These are phyloP conservation scores for Sepiola atlantica DNA, from an alignment of 2,888 invertebrate species.

Conservation along the genomic window DNA sequence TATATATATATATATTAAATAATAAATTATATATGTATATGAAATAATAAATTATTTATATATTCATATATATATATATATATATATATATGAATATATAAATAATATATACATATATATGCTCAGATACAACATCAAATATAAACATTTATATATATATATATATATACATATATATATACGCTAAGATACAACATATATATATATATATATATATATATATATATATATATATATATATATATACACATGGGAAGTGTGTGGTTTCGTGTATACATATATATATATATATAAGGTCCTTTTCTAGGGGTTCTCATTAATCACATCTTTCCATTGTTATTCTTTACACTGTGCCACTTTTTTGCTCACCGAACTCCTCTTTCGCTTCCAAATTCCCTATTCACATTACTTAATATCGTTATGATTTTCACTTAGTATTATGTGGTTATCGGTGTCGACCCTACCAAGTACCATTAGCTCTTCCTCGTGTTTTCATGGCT, in stretches of 20 bases:
- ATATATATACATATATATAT: no score
- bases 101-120: no score
- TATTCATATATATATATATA: neutral
- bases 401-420: neutral
- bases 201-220: no score
- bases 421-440: neutral
- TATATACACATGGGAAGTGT: no score
- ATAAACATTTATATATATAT: no score
- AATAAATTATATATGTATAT: neutral
- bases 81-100: neutral
- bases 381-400: neutral
- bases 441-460: neutral
- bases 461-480: neutral
- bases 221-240: no score
- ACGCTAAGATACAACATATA: no score
- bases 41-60: neutral
- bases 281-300: neutral
- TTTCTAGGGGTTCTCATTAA: neutral
- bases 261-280: no score
- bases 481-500: neutral
- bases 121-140: no score
- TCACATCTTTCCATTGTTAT: neutral
- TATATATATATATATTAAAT: no score
- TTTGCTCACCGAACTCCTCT: neutral
- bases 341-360: neutral